phyloP scores from a whole-genome alignment of 2,888 invertebrate genomes.

The Antitype chi region DNA sequence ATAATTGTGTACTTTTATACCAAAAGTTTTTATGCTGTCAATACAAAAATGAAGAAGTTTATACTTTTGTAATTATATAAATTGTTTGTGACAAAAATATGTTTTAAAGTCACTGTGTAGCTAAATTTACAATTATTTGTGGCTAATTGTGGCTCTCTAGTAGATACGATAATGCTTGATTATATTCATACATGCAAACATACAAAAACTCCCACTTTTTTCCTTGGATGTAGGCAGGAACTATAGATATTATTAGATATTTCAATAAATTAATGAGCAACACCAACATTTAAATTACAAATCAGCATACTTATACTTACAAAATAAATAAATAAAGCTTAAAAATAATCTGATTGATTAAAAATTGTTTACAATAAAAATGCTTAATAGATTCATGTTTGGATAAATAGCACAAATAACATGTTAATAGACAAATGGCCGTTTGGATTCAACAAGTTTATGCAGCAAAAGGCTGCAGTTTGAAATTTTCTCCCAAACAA shows the following conservation, averaged over 20 bases:
- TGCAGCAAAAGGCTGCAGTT: background rate
- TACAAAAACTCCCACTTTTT: slow-evolving; percentile 5
- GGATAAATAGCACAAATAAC: slow-evolving; percentile 1
- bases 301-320: slow-evolving; percentile 37
- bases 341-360: slow-evolving; percentile 30
- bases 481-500: no score
- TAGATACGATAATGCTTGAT: slow-evolving; percentile 17
- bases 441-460: background rate
- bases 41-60: background rate
- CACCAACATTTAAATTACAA: slow-evolving; percentile 17
- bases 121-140: slow-evolving; percentile 5
- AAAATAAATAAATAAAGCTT: slow-evolving; percentile 38
- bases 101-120: background rate
- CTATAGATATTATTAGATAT: background rate
- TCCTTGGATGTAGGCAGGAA: background rate
- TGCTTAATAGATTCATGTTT: background rate
- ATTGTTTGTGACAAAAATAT: background rate
- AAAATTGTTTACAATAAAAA: slow-evolving; percentile 13
- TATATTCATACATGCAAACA: background rate
- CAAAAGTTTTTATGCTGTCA: background rate
- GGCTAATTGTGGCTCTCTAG: slow-evolving; percentile 1
- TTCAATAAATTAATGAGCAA: slow-evolving; percentile 27
- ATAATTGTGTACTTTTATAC: background rate
- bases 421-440: background rate
- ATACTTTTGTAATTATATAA: background rate